Conservation (phyloP, 2,888 invertebrate genomes). For the Ophion ventricosus region DNA sequence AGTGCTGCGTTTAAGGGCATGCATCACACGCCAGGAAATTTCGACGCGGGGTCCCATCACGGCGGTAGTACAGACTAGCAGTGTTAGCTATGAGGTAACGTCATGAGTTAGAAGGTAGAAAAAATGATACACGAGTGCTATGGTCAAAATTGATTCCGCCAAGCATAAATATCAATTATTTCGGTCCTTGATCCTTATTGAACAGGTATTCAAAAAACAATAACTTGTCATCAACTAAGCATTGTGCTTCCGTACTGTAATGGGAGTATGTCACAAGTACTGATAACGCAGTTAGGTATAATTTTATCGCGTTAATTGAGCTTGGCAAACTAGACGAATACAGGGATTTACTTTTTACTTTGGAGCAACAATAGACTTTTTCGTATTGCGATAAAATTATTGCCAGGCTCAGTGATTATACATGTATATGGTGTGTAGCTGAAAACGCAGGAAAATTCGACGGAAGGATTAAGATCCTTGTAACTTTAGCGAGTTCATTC, state of each 20-base stretch:
- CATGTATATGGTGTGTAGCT: constrained; percentile 6
- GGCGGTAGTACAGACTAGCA: too few relatives aligned
- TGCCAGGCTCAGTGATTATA: constrained; percentile 14
- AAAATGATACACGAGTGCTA: too few relatives aligned
- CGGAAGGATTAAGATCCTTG: constrained; percentile 29
- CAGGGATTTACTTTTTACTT: neutral
- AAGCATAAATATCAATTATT: too few relatives aligned
- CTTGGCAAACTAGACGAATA: neutral
- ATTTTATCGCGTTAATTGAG: neutral
- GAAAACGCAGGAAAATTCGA: constrained; percentile 18
- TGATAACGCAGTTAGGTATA: neutral
- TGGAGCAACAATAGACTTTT: neutral
- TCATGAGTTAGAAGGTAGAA: too few relatives aligned
- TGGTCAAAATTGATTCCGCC: too few relatives aligned
- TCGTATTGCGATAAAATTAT: constrained; percentile 7
- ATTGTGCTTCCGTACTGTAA: too few relatives aligned
- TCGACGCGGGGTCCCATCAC: too few relatives aligned
- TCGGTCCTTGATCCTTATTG: too few relatives aligned
- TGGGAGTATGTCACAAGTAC: neutral
- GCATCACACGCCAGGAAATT: too few relatives aligned
- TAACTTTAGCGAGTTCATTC: constrained; percentile 49
- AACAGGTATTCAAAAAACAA: too few relatives aligned
- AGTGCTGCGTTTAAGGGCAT: neutral
- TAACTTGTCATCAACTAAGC: too few relatives aligned
- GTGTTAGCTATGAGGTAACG: too few relatives aligned